Evolutionary conservation across 2,888 invertebrate genomes (phyloP).

Genomic region (Globia sparganii): DNA sequence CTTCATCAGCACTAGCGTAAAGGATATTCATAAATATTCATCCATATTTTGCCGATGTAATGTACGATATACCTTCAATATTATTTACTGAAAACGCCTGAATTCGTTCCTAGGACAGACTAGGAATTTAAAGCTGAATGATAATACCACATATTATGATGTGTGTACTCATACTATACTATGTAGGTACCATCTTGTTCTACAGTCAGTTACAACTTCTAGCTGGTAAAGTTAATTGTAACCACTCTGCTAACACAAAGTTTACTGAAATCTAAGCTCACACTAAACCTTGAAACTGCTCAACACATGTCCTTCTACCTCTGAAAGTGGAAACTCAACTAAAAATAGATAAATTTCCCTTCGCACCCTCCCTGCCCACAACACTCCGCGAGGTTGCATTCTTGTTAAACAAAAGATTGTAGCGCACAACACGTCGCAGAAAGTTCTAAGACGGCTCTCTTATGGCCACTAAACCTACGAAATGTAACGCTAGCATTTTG

Average conservation of each 20-base stretch:
- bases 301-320: slow-evolving; percentile 25
- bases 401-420: slow-evolving; percentile 81
- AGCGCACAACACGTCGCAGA: slow-evolving; percentile 70
- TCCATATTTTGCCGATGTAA: neutral
- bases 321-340: slow-evolving; percentile 39
- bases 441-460: slow-evolving; percentile 58
- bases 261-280: slow-evolving; percentile 4
- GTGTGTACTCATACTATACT: neutral
- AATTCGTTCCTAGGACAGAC: neutral
- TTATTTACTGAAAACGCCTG: neutral
- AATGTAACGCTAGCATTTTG: slow-evolving; percentile 51
- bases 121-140: neutral
- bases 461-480: slow-evolving; percentile 64
- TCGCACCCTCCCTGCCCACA: slow-evolving; percentile 66
- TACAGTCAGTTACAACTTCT: neutral
- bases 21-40: slow-evolving; percentile 24
- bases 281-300: slow-evolving; percentile 24
- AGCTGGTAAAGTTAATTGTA: neutral
- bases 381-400: slow-evolving; percentile 74
- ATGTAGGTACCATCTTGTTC: neutral
- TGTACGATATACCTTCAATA: neutral
- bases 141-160: neutral
- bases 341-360: slow-evolving; percentile 66
- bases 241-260: neutral
- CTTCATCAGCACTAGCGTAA: slow-evolving; percentile 2